Base-by-base conservation (phyloP, 2,888 invertebrate species). In the Dolichopus griseipennis region DNA sequence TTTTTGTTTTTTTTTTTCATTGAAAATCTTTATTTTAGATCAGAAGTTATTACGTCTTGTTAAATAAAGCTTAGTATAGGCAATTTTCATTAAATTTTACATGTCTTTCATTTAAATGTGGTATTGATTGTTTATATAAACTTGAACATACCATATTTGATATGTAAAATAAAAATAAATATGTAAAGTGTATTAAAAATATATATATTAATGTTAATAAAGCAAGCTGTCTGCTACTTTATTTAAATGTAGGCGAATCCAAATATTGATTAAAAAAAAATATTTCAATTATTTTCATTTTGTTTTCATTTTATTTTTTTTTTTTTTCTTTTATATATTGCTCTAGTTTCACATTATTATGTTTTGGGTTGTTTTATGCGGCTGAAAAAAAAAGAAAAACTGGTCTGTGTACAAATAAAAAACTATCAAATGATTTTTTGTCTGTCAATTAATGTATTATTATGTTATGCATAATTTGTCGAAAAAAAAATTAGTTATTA, bases 71-170 rank as follows among this genome's bases (percentile, higher is more conserved):
- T 6, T 52, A 52, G 18, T 18, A 18, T 12, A 9, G 6, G 52
- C 52, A 18, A 18, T 52, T 52, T 18, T 52, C 2, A 18, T 52
- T 52, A 3, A 18, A 6, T 52, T 52, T 52, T 52, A 52, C 18
- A 52, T 52, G 52, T 52, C 52, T 52, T 52, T 18, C 15, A 52
- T 52, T 18, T 52, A 52, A 52, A 52, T 52, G 18, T 52, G 52
- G 52, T 52, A 52, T 52, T 52, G 52, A 52, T 52, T 52, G 18
- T 52, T 52, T 52, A 52, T 18, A 52, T 18, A 52, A n/a, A 52
- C 52, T 52, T 52, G 52, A 52, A 18, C 52, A n/a, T 52, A 52
- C 52, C 52, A 52, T 52, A 52, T 52, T 52, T 52, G 52, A 52
- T 52, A 18, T 52, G 52, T 18, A 52, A 52, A 52, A 52, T 2